Evolutionary conservation across 2,888 invertebrate genomes (phyloP).

Genomic region (Branchellion lobata): DNA sequence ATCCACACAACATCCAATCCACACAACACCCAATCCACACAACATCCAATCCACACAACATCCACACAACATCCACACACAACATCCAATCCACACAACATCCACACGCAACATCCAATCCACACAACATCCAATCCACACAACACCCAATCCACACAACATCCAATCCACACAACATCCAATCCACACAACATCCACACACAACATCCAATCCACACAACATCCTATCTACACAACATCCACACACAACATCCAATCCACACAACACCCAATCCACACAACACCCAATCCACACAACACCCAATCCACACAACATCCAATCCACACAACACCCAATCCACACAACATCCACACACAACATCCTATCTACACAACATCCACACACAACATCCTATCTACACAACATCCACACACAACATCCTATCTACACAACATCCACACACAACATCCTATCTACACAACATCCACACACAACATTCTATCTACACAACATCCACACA

Average conservation of each 20-base stretch:
- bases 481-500: not conserved
- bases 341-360: not conserved
- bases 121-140: conserved; percentile 8
- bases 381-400: not conserved
- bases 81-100: not conserved
- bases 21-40: conserved; percentile 19
- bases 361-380: not conserved
- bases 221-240: too few relatives aligned
- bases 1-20: not conserved
- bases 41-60: too few relatives aligned
- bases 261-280: not conserved
- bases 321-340: too few relatives aligned
- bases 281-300: not conserved
- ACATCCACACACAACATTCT: not conserved
- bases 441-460: not conserved
- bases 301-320: not conserved
- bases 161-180: not conserved
- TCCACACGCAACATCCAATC: not conserved
- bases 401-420: not conserved
- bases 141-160: too few relatives aligned
- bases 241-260: not conserved
- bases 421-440: not conserved
- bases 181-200: not conserved
- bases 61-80: not conserved
- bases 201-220: not conserved